Evolutionary conservation across 2,113 vertebrate species (phyloP), one percentile per base, ranked within the genome.

Genomic region (Rhinolophus sinicus): DNA sequence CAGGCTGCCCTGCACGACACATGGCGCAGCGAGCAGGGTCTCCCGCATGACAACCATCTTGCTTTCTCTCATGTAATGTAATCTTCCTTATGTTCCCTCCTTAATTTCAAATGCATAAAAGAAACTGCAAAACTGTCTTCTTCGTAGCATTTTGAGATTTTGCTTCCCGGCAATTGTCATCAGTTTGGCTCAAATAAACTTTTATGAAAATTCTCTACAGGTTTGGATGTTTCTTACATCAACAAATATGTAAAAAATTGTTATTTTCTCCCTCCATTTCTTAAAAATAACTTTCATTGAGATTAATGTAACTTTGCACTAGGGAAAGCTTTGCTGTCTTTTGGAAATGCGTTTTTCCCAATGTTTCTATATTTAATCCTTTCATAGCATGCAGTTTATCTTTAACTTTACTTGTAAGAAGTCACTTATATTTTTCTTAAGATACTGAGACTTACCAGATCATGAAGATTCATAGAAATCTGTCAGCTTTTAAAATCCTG

Each of bases 341-440:
- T 87, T 89, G 82, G 40, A 96, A 97, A 96, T 94, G 54, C 7
- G 44, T 83, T 94, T 81, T 80, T 19, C 65, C 44, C 35, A 93
- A 47, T 60, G 82, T 72, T 94, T 96, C 93, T 93, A 89, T 78
- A 73, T 91, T 94, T 97, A 97, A 97, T 97, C 95, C 40, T 67
- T 89, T 92, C 83, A 62, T 84, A 97, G 72, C 58, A 90, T 90
- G 35, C 47, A 75, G 30, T 97, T 97, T 97, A 97, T 97, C 97
- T 94, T 97, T 84, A 93, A 82, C 93, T 86, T 96, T 89, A 58
- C 89, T 90, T 89, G 87, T 97, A 96, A 97, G 95, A 96, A 96
- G 86, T 97, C 83, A 82, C 76, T 95, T 95, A 84, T 89, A 95
- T 93, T 97, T 97, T 97, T 96, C 97, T 97, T 95, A 93, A 94